A percentile compares a stretch with the other conserved stretches of the same genome.
These are phyloP conservation scores for Phylloscopus collybita DNA, from an alignment of 2,797 vertebrate species.

Conservation along the genomic window DNA sequence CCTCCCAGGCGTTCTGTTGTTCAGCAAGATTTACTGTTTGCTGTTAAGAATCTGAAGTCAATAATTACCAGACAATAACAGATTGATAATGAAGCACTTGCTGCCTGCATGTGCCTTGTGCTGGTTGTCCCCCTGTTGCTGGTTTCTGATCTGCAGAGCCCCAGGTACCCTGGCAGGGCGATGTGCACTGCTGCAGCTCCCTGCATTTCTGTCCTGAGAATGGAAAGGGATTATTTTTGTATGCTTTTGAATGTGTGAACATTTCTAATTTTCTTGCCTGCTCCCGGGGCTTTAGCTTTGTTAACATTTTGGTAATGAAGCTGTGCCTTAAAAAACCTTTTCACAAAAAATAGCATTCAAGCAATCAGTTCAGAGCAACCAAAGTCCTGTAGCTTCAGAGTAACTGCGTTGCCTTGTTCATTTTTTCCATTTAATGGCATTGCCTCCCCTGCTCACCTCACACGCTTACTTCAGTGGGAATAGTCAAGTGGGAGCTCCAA, in stretches of 20 bases:
- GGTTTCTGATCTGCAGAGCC: neutral
- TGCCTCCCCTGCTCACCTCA: neutral
- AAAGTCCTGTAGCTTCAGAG: neutral
- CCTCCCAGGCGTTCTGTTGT: neutral
- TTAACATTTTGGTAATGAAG: constrained; percentile 59
- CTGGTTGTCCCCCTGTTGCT: neutral
- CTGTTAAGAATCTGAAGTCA: constrained; percentile 18
- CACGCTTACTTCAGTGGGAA: neutral
- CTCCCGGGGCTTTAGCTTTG: constrained; percentile 8
- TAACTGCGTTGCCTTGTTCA: neutral
- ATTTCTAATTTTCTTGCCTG: constrained; percentile 57
- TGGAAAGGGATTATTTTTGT: neutral
- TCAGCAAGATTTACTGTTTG: constrained; percentile 24
- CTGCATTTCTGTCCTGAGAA: neutral
- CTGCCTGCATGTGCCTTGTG: neutral
- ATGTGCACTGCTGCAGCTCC: neutral
- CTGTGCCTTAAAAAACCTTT: neutral
- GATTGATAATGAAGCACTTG: constrained; percentile 50
- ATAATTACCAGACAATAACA: constrained; percentile 13
- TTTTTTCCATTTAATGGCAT: neutral
- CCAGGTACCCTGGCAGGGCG: neutral
- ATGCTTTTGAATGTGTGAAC: neutral
- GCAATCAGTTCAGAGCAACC: neutral
- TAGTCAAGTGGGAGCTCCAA: constrained; percentile 25
- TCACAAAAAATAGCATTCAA: neutral